Base-by-base conservation (phyloP, 1,140 invertebrate genomes). In the Heliconius eleuchia region DNA sequence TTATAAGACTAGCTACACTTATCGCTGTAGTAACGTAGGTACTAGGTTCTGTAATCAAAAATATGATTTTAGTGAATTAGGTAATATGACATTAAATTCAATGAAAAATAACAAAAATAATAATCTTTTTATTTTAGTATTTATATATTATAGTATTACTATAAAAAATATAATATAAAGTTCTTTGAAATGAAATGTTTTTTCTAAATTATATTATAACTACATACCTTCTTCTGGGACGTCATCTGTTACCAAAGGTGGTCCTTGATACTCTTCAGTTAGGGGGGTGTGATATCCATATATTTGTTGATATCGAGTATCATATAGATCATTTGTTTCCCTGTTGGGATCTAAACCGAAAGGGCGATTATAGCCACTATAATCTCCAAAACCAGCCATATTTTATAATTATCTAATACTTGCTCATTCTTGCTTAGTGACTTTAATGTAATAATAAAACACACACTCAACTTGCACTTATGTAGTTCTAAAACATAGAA, bases 1-100 rank as follows among this genome's bases (percentile, higher is more conserved):
- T 97, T 71, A 98, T 96, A 60, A 98, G 93, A 89, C 97, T 97
- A 66, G 97, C 96, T 79, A 98, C 94, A 86, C 96, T 96, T 77
- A 98, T 97, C 74, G 97, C 96, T 82, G 96, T 95, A 2, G 96
- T 96, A 5, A 97, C 95, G 92, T 97, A 97, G 75, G 95, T 96
- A 85, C 95, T 96, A 60, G 95, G 91, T n/a, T 95, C 87, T 86
- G 91, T 46, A 90, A 89, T 74, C 76, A 81, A 86, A 57, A 39
- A 79, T 60, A 71, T n/a, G 8, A 16, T 46, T 55, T n/a, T 55
- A n/a, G 8, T 55, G 3, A n/a, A 19, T 19, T n/a, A 55, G 52
- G 19, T 55, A 19, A 55, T 1, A 55, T n/a, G 19, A n/a, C 8
- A 7, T n/a, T 7, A 16, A 16, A 46, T 46, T 46, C 13, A 16